Evolutionary conservation across 2,113 vertebrate species (phyloP), one percentile per base, ranked within the genome.

Genomic region (Clarias gariepinus): DNA sequence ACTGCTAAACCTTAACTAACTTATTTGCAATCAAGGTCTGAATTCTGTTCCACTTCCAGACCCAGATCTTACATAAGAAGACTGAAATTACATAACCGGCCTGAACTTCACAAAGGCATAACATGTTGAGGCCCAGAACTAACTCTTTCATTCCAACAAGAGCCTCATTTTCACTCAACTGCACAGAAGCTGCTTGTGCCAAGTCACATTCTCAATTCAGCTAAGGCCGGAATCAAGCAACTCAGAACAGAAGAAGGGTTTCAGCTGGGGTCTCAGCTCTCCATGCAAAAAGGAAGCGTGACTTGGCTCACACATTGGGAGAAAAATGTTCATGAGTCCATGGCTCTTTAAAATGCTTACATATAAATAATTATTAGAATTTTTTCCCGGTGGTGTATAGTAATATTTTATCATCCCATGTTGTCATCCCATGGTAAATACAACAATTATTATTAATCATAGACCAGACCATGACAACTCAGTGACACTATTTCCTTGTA

Each of bases 91-190:
- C 77, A 85, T 81, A 33, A 73, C 41, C 41, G 68, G 30, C 30
- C 30, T n/a, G n/a, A 61, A 78, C 82, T 84, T 63, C 53, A 89
- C 85, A 71, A n/a, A 57, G 71, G 81, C 83, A 85, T 73, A 41
- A 66, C 77, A 81, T 4, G 12, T 58, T 64, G 78, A 11, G 41
- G 12, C 78, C 36, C 82, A 69, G 60, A 87, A 85, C 25, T 77
- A 61, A 60, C 13, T n/a, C 80, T 68, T 84, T 77, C 64, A 81
- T 33, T 25, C 74, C 52, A 84, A 84, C 87, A 90, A 81, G 64
- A 86, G 76, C 33, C 64, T 28, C n/a, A 81, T 82, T 89, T 85
- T 84, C 60, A n/a, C 18, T 69, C n/a, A 36, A 30, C 36, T 33
- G 33, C 61, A 83, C 83, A 79, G 82, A 81, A 81, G 78, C 78